phyloP scores from a whole-genome alignment of 1,140 invertebrate genomes.

The Apocrypta bakeri region DNA sequence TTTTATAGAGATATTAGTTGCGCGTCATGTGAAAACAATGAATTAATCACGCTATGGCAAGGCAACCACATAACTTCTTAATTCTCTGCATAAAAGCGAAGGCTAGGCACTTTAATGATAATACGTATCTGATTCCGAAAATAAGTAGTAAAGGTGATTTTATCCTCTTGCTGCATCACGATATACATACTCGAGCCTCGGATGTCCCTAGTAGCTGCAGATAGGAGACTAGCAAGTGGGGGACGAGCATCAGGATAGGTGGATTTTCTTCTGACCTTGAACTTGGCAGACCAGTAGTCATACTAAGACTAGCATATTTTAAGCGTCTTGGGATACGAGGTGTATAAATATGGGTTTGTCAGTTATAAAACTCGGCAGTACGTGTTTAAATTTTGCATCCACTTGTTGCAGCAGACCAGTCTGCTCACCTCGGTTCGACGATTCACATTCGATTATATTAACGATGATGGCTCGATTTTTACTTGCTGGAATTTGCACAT shows the following conservation, averaged over 20 bases:
- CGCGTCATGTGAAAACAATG: no score
- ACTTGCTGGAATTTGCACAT: constrained; percentile 13
- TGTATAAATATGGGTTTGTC: constrained; percentile 63
- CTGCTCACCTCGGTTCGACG: neutral
- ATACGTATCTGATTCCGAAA: no score
- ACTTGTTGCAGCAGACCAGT: neutral
- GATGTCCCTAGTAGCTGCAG: neutral
- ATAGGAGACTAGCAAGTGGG: neutral
- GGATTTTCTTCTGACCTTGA: constrained; percentile 56
- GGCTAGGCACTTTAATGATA: no score
- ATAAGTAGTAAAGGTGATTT: no score
- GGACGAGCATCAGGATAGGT: neutral
- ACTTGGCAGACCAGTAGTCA: constrained; percentile 61
- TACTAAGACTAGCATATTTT: constrained; percentile 55
- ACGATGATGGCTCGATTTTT: constrained; percentile 46
- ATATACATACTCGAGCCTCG: no score
- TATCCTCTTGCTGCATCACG: no score
- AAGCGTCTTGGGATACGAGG: constrained; percentile 53
- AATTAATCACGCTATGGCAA: no score
- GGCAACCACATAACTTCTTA: no score
- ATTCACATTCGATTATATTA: neutral
- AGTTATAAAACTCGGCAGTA: neutral
- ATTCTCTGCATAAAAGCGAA: no score
- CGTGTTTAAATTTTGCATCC: neutral
- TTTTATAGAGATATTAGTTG: no score